Base-by-base conservation (phyloP, 2,113 vertebrate species). In the Litocranius walleri region DNA sequence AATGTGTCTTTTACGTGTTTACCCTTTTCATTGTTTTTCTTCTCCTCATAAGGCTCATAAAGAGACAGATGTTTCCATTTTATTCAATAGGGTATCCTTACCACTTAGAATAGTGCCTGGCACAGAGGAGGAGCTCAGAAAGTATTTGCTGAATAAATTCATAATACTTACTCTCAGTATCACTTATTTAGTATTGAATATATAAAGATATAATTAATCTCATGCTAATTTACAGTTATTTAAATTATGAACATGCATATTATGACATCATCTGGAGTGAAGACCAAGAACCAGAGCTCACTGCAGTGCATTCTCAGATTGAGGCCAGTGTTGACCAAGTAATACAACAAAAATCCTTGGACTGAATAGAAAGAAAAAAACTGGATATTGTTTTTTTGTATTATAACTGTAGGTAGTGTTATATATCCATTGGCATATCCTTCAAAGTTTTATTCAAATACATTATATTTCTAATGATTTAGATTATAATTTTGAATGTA, bases 401-500 rank as follows among this genome's bases (percentile, higher is more conserved):
- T 50, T 59, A 11, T 43, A 61, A 54, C 4, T 95, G 1, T 54
- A 97, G 64, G 15, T 59, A 91, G 3, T 85, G 9, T 82, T 74
- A 57, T 7, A 25, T 23, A 74, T 81, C 30, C 7, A 93, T 1
- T 88, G 74, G 15, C 2, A n/a, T 85, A 81, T 25, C 4, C 3
- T 92, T 10, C 5, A 61, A 88, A 36, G 9, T 88, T 77, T 36
- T 40, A 90, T 52, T 82, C 43, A 94, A 87, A 62, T 71, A 87
- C 82, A 87, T 45, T 80, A 48, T 89, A 67, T 81, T 85, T 88
- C 59, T 59, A 84, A 48, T 92, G 23, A 81, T 19, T 86, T 23
- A 52, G 62, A 62, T 83, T 71, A 88, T 56, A 62, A 43, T 57
- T 95, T 80, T 36, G 90, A n/a, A 56, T 89, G 64, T 50, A 90